phyloP scores from a whole-genome alignment of 2,797 vertebrate genomes.

The Picus viridis region DNA sequence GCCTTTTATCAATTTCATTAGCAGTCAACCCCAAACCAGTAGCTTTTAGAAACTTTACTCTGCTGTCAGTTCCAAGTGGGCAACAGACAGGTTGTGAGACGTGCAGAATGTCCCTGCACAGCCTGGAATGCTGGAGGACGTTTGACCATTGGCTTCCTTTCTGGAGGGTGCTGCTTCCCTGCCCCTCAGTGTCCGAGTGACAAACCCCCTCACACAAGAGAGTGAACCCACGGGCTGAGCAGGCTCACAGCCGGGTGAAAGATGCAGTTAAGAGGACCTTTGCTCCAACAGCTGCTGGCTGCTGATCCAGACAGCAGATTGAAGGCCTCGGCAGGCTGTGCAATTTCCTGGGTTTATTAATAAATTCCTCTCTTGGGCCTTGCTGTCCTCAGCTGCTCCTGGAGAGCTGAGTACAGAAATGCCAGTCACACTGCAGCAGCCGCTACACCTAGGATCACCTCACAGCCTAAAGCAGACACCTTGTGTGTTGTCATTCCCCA shows the following conservation, averaged over 20 bases:
- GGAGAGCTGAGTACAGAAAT: background rate
- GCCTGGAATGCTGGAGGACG: background rate
- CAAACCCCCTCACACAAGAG: background rate
- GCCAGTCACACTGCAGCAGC: background rate
- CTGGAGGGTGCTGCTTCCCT: background rate
- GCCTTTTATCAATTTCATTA: background rate
- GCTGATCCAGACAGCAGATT: background rate
- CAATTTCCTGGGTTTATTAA: background rate
- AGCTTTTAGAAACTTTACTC: background rate
- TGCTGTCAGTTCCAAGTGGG: background rate
- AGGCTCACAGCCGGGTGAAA: background rate
- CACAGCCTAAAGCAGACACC: background rate
- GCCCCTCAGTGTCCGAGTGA: background rate
- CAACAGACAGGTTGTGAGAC: background rate
- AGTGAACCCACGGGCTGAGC: background rate
- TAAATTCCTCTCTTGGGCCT: background rate
- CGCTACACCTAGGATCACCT: background rate
- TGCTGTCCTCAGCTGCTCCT: background rate
- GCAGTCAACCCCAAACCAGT: background rate
- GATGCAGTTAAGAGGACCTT: background rate
- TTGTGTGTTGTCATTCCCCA: background rate
- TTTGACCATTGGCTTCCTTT: background rate
- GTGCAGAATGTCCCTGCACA: background rate
- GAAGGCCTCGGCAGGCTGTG: background rate
- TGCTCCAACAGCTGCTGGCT: background rate